These are phyloP conservation scores for Amphiprion clarkii DNA, from an alignment of 2,797 vertebrate genomes.

Conservation along the genomic window DNA sequence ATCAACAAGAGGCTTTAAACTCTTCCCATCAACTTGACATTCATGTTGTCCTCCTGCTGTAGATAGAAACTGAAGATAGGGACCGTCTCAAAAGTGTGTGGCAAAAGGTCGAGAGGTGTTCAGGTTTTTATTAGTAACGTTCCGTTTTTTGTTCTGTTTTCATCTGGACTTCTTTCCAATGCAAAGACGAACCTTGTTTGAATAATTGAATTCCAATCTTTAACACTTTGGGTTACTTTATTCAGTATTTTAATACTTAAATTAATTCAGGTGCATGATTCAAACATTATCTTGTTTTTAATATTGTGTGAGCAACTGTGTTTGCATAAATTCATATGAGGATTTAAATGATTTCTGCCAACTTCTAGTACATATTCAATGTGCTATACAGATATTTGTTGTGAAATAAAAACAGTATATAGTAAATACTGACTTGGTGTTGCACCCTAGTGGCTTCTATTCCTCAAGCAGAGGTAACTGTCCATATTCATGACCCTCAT, in stretches of 20 bases:
- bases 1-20: too few relatives aligned
- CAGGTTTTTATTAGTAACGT: too few relatives aligned
- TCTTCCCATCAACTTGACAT: neutral
- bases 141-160: neutral
- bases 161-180: too few relatives aligned
- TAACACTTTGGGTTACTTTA: neutral
- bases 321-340: neutral
- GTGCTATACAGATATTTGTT: neutral
- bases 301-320: neutral
- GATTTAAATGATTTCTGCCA: neutral
- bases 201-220: too few relatives aligned
- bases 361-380: neutral
- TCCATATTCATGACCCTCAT: constrained; percentile 48
- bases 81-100: neutral
- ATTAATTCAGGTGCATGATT: neutral
- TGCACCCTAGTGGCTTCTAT: neutral
- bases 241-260: neutral
- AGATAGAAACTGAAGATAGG: neutral
- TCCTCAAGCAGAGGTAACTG: constrained; percentile 7
- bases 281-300: neutral
- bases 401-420: neutral
- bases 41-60: neutral
- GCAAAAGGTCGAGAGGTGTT: neutral
- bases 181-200: too few relatives aligned
- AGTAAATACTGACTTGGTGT: neutral